Conservation (phyloP, 2,113 vertebrate genomes). For the Orientallactaga bullata region DNA sequence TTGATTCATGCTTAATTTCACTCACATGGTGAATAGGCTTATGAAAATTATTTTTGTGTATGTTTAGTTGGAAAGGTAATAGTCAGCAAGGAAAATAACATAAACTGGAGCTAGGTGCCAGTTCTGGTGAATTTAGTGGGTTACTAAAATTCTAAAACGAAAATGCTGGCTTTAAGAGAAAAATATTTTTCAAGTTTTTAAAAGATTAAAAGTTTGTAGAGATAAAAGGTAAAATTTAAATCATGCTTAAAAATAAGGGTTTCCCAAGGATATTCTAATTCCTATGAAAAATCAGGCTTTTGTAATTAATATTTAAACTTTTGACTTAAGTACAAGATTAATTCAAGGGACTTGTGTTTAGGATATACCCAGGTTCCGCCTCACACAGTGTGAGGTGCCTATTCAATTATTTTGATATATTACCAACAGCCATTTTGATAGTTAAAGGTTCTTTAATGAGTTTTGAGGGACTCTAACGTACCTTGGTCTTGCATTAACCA, state of each 20-base stretch:
- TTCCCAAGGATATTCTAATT: background rate
- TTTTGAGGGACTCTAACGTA: conserved; percentile 10
- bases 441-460: conserved; percentile 2
- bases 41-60: background rate
- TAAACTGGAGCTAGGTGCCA: background rate
- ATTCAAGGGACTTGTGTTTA: background rate
- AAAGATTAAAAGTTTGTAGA: background rate
- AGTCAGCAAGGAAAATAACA: background rate
- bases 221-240: background rate
- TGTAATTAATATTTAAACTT: background rate
- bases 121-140: conserved; percentile 45
- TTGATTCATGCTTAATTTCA: conserved; percentile 26
- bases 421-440: background rate
- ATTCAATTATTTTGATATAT: background rate
- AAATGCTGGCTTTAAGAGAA: background rate
- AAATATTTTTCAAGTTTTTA: background rate
- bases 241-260: background rate
- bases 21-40: background rate
- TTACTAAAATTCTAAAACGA: background rate
- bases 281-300: background rate
- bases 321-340: conserved; percentile 42
- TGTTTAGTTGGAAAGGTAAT: conserved; percentile 60
- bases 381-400: background rate
- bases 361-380: background rate
- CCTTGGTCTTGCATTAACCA: background rate